Evolutionary conservation across 1,140 invertebrate genomes (phyloP), one percentile per base, ranked within the genome.

Genomic region (Drosophila dunni): DNA sequence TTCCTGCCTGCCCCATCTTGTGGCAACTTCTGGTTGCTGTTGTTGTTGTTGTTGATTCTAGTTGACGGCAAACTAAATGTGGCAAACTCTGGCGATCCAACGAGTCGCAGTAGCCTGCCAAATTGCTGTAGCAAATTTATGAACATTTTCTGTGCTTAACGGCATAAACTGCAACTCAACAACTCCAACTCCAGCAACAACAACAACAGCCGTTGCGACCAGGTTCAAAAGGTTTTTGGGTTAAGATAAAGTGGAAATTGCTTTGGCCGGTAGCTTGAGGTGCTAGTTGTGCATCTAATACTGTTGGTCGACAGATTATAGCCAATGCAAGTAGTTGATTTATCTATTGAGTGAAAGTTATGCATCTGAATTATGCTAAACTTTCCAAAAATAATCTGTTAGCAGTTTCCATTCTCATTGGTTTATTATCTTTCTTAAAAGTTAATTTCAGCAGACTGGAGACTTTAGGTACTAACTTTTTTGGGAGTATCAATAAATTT

Each of bases 51-150:
- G 74, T 64, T 66, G 45, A n/a, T 58, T 66, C 50, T 36, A 53
- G 50, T 53, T 53, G 33, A 53, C 48, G 29, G 33, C 50, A 15
- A 40, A 40, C 53, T 56, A 36, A 20, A 15, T 40, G 48, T 45
- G 73, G 68, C 63, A 76, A 50, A 65, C 78, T 42, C 46, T 67
- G 50, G 46, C 57, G 29, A 33, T 13, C 50, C 33, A 36, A 65
- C 66, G 57, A 53, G 56, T 60, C 24, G 42, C 53, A 10, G 81
- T 77, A 79, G 77, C 65, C 73, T 45, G 51, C 50, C 63, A 68
- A 79, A 81, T 78, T 66, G 80, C 75, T 79, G 64, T 81, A 48
- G 61, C 57, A 64, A 81, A 81, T 81, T 83, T 81, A 83, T 79
- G 76, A 79, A 79, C 62, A 79, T 64, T 75, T 67, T 51, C 40